phyloP scores from a whole-genome alignment of 1,140 invertebrate genomes.

The Dysdera silvatica region DNA sequence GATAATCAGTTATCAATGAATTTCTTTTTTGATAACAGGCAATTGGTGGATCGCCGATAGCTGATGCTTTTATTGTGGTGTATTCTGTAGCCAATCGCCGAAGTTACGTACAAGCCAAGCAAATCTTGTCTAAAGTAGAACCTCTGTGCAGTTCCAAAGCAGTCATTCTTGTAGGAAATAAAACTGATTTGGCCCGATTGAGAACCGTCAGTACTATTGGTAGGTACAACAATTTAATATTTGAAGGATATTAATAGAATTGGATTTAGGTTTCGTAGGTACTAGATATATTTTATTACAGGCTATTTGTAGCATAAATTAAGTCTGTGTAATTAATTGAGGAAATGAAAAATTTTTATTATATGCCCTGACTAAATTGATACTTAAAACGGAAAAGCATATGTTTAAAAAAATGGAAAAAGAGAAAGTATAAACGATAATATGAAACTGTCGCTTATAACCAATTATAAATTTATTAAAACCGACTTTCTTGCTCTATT shows the following conservation, averaged over 20 bases:
- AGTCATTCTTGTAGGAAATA: constrained; percentile 83
- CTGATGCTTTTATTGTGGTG: constrained; percentile 76
- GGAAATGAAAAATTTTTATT: no score
- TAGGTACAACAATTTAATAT: no score
- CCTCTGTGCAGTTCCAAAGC: constrained; percentile 43
- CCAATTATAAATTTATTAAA: no score
- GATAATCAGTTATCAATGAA: neutral
- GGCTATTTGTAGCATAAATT: neutral
- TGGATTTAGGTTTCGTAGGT: neutral
- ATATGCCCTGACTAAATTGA: no score
- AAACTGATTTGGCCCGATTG: constrained; percentile 84
- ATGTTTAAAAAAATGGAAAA: no score
- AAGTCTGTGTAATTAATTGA: no score
- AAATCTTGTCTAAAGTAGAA: constrained; percentile 57
- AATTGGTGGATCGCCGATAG: constrained; percentile 51
- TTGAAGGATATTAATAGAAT: no score
- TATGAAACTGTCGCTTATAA: no score
- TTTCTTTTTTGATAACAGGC: constrained; percentile 22
- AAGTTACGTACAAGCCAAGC: constrained; percentile 71
- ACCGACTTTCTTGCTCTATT: no score
- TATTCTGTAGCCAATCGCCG: constrained; percentile 84
- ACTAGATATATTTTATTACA: neutral
- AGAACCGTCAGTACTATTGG: constrained; percentile 80
- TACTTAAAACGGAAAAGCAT: no score
- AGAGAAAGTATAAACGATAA: no score